Evolutionary conservation across 1,140 invertebrate species (phyloP).

Genomic region (Nylanderia fulva): DNA sequence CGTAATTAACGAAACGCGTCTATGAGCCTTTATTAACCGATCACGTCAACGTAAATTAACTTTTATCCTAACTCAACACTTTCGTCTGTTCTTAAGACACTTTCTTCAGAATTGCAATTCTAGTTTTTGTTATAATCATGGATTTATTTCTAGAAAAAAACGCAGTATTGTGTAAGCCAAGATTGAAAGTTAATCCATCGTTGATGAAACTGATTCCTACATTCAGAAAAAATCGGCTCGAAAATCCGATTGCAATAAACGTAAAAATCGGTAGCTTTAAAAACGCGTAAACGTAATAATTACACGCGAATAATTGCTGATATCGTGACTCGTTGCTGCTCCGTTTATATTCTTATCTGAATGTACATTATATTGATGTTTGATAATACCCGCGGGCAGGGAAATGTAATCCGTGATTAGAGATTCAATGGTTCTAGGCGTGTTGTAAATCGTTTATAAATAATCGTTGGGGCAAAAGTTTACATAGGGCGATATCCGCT

Average conservation of each 20-base stretch:
- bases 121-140: not conserved
- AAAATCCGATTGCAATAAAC: not conserved
- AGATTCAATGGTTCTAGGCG: conserved; percentile 4
- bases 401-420: not conserved
- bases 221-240: not conserved
- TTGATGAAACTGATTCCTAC: not conserved
- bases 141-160: not conserved
- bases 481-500: not conserved
- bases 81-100: too few species aligned
- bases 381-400: conserved; percentile 29
- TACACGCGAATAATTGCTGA: not conserved
- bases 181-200: not conserved
- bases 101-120: not conserved
- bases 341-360: conserved; percentile 14
- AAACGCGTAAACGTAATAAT: not conserved
- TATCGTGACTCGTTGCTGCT: conserved; percentile 31
- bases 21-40: not conserved
- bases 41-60: not conserved
- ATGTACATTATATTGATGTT: conserved; percentile 24
- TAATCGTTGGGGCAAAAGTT: conserved; percentile 25
- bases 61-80: not conserved
- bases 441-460: conserved; percentile 20
- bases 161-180: not conserved
- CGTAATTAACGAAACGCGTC: not conserved
- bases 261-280: not conserved